A percentile compares a stretch with the other conserved stretches of the same genome.
phyloP scores from a whole-genome alignment of 2,797 vertebrate genomes.

The Botia almorhae region DNA sequence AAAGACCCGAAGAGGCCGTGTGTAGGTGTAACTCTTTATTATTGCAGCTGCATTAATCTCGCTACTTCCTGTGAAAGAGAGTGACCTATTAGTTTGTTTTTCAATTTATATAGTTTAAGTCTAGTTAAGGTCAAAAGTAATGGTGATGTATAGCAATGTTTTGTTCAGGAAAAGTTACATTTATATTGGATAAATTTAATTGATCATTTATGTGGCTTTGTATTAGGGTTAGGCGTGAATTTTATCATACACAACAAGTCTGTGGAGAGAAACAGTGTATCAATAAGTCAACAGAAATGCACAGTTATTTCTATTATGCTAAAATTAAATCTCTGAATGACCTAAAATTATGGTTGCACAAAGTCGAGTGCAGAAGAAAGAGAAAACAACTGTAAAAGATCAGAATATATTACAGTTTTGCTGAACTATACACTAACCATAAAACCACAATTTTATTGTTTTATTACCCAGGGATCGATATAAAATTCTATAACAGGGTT shows the following conservation, averaged over 20 bases:
- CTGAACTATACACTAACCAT: not conserved
- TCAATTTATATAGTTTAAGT: not conserved
- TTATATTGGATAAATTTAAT: not conserved
- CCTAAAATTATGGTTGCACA: not conserved
- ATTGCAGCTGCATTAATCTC: constrained; percentile 5
- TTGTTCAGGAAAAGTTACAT: not conserved
- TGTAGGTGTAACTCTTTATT: constrained; percentile 8
- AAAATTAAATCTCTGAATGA: not conserved
- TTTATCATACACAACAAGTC: not conserved
- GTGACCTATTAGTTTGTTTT: not conserved
- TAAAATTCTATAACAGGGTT: not conserved
- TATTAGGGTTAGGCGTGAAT: not conserved
- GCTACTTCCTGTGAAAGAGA: not conserved
- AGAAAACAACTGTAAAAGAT: not conserved
- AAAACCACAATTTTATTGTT: not conserved
- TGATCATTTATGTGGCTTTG: not conserved
- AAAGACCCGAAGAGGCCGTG: not conserved
- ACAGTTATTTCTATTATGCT: not conserved
- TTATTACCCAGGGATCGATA: not conserved
- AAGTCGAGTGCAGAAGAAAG: not conserved
- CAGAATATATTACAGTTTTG: not conserved
- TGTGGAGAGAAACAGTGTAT: not conserved
- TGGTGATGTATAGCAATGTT: not conserved
- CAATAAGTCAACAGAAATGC: not conserved
- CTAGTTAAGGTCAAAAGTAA: not conserved